Evolutionary conservation across 1,140 invertebrate species (phyloP), one percentile per base, ranked within the genome.

Genomic region (Diploscapter pachys): DNA sequence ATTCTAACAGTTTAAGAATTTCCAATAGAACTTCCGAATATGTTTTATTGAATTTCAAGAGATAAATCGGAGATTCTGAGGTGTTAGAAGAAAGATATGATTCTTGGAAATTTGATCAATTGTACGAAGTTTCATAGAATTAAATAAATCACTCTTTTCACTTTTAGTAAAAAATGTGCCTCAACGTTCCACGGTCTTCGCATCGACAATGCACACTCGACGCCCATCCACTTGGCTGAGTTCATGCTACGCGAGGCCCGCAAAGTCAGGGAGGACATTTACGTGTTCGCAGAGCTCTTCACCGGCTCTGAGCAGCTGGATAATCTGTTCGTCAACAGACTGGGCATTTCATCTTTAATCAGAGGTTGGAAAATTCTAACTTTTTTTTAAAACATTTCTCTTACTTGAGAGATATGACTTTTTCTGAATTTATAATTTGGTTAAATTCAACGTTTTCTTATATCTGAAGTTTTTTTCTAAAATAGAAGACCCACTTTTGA

Each of bases 151-250:
- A 13, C n/a, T n/a, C n/a, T 9, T 13, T 8, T 1, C 6, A 5
- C 2, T 2, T 72, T 48, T 52, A 72, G 56, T 51, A 2, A 72
- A 53, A 89, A 90, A 81, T 95, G 92, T 11, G 95, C 93, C 1
- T 88, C 87, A 82, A 91, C 95, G 73, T 99, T 99, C 86, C 93
- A 98, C 86, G 97, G 95, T 53, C 89, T 99, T 50, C 90, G 97
- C 6, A 89, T 99, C 64, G 97, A 99, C 87, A 99, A 99, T 88
- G 99, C 96, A 85, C 97, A 99, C 88, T 97, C 95, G 6, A 99
- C 97, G 54, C 97, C 97, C 4, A 90, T 99, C 76, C 92, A 93
- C 83, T 92, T 96, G 56, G 92, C 93, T 59, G 91, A 92, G 87
- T 94, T 95, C 86, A 88, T 99, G 85, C 85, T 99, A 78, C 94